Evolutionary conservation across 1,140 invertebrate genomes (phyloP).

Genomic region (Caligus rogercresseyi): DNA sequence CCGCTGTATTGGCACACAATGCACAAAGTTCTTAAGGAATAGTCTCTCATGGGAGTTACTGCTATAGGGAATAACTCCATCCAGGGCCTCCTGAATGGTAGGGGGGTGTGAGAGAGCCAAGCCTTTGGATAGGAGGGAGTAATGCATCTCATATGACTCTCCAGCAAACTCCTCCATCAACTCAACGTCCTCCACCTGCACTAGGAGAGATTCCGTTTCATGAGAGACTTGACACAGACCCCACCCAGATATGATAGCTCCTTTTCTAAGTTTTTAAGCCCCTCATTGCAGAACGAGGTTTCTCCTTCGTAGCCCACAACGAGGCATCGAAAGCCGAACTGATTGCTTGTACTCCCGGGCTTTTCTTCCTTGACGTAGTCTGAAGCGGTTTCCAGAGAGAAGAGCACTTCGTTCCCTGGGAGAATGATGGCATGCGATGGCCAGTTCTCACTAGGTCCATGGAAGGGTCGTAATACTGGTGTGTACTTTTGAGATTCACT

Average conservation of each 20-base stretch:
- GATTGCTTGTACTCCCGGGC: constrained; percentile 27
- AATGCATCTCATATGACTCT: constrained; percentile 50
- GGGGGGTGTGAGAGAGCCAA: constrained; percentile 70
- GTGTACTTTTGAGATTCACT: constrained; percentile 34
- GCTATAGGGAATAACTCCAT: constrained; percentile 61
- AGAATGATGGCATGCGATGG: constrained; percentile 64
- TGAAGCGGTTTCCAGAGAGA: constrained; percentile 83
- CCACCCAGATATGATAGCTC: constrained; percentile 77
- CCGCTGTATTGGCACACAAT: constrained; percentile 62
- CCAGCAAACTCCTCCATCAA: constrained; percentile 49
- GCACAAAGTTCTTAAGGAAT: constrained; percentile 82
- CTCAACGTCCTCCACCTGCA: constrained; percentile 53
- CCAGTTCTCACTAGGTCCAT: constrained; percentile 53
- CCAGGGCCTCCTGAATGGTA: constrained; percentile 68
- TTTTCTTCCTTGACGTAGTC: constrained; percentile 82
- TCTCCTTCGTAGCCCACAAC: constrained; percentile 80
- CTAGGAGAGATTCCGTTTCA: constrained; percentile 62
- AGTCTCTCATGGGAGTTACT: constrained; percentile 71
- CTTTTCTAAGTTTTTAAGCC: constrained; percentile 59
- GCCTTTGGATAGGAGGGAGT: constrained; percentile 60
- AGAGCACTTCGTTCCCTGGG: constrained; percentile 82
- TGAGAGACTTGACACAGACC: constrained; percentile 67
- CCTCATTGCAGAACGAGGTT: constrained; percentile 24
- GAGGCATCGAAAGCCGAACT: constrained; percentile 78
- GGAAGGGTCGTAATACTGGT: constrained; percentile 52